Evolutionary conservation across 2,797 vertebrate genomes (phyloP), one percentile per base, ranked within the genome.

Genomic region (Sebastes steindachneri): DNA sequence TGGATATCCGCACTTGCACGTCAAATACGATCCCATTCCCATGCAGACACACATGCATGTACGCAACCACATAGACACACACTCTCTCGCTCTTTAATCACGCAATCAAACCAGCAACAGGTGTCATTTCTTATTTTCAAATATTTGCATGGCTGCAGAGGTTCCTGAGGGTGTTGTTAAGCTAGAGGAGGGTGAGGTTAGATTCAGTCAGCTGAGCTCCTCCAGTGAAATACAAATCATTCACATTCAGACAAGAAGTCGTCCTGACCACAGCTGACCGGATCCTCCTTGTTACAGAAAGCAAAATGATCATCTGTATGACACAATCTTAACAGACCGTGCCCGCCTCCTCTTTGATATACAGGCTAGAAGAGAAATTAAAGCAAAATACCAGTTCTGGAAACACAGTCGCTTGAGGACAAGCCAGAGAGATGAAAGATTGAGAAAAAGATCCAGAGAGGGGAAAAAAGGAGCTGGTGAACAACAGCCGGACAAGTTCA

Each of bases 201-300:
- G 31, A 78, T 59, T 70, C 77, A 82, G 63, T 79, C 84, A 68
- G 82, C 79, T 64, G 45, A 88, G 68, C 65, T 82, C 55, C 81
- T 86, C 75, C 55, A 72, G 79, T 55, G 77, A 80, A 82, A 85
- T 64, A 80, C 88, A 93, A 92, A 94, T 94, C 93, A 90, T 78
- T 92, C 76, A 55, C 29, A 35, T 85, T 60, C 62, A 82, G 84
- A 90, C 82, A 84, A 79, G 77, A 73, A 63, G 81, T 73, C 76
- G 15, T 72, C 64, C 82, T 74, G 86, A 91, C 83, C 86, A 79
- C 70, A 73, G 76, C 83, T 80, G 88, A 93, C 87, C 80, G 84
- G 83, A 83, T 79, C 88, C 83, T 77, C 81, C 88, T 82, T 6
- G 74, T 70, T 81, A 67, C 55, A 78, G 60, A 79, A 75, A 85